Evolutionary conservation across 1,140 invertebrate genomes (phyloP).

Genomic region (Nymphalis io): DNA sequence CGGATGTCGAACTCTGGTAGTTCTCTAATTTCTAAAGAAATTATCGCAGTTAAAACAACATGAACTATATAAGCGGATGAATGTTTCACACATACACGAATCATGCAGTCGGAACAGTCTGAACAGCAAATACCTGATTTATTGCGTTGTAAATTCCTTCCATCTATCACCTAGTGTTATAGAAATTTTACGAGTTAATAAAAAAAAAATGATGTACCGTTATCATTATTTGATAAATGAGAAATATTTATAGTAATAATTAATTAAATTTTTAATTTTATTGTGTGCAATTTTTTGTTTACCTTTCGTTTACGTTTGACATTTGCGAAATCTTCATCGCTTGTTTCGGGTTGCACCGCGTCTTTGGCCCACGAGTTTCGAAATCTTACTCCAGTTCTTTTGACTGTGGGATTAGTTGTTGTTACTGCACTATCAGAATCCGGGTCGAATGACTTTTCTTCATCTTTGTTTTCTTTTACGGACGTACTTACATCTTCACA

Average conservation of each 20-base stretch:
- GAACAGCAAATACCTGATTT: conserved; percentile 47
- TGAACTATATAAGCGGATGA: conserved; percentile 15
- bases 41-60: conserved; percentile 22
- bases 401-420: conserved; percentile 55
- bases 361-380: conserved; percentile 68
- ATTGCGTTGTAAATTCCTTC: conserved; percentile 48
- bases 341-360: conserved; percentile 59
- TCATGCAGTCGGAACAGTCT: conserved; percentile 23
- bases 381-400: conserved; percentile 66
- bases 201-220: conserved; percentile 18
- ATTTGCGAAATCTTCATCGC: conserved; percentile 60
- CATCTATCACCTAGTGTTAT: conserved; percentile 59
- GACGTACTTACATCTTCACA: conserved; percentile 35
- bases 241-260: conserved; percentile 1
- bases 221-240: conserved; percentile 18
- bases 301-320: conserved; percentile 70
- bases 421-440: conserved; percentile 65
- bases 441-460: conserved; percentile 62
- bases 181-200: conserved; percentile 47
- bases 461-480: conserved; percentile 57
- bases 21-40: conserved; percentile 73
- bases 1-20: conserved; percentile 80
- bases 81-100: conserved; percentile 18
- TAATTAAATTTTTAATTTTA: neutral
- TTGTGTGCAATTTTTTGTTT: conserved; percentile 6